phyloP scores from a whole-genome alignment of 2,888 invertebrate species.

The Drosophila anomalata region DNA sequence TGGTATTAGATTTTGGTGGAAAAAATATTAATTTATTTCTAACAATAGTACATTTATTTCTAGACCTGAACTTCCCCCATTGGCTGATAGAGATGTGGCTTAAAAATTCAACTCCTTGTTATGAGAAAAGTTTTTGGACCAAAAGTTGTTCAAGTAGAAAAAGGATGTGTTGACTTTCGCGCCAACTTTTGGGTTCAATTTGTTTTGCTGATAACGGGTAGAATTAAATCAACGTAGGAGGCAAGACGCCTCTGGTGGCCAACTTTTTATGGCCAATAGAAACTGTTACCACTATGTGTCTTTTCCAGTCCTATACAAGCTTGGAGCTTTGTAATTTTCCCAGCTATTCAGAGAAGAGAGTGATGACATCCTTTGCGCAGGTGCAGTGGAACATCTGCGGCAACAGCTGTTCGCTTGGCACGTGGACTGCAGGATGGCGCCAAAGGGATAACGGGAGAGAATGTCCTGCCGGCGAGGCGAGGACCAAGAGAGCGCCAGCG shows the following conservation, averaged over 20 bases:
- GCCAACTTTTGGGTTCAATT: slow-evolving; percentile 36
- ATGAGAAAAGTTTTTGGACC: slow-evolving; percentile 29
- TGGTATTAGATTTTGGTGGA: not conserved
- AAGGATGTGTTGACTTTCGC: slow-evolving; percentile 39
- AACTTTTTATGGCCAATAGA: slow-evolving; percentile 16
- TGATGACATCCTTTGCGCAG: slow-evolving; percentile 3
- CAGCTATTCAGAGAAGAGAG: slow-evolving; percentile 3
- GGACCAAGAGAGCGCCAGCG: slow-evolving; percentile 20
- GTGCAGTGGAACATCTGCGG: slow-evolving; percentile 22
- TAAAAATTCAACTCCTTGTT: slow-evolving; percentile 16
- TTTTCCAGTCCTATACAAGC: slow-evolving; percentile 53
- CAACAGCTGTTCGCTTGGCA: slow-evolving; percentile 64
- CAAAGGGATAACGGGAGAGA: slow-evolving; percentile 49
- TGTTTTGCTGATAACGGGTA: not conserved
- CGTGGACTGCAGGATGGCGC: slow-evolving; percentile 61
- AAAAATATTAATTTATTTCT: not conserved
- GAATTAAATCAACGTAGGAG: slow-evolving; percentile 1
- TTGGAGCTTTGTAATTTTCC: slow-evolving; percentile 43
- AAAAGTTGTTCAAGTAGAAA: slow-evolving; percentile 31
- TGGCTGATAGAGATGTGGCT: slow-evolving; percentile 3
- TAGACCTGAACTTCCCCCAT: not conserved
- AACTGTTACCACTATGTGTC: slow-evolving; percentile 47
- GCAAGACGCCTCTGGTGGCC: not conserved
- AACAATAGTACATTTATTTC: not conserved
- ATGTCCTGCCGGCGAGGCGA: slow-evolving; percentile 3